Evolutionary conservation across 2,797 vertebrate genomes (phyloP).

Genomic region (Natrix natrix): DNA sequence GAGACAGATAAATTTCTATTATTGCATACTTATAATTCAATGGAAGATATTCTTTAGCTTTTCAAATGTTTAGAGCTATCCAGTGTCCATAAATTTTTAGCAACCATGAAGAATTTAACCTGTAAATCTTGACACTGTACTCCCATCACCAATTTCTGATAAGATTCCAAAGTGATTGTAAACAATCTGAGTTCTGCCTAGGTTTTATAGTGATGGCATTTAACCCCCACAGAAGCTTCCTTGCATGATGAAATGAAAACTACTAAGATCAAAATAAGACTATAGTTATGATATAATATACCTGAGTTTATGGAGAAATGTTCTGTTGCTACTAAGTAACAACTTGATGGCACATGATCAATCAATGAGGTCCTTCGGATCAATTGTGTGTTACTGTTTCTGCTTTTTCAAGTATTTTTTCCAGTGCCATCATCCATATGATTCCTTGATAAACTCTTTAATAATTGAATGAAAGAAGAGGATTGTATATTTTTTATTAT

Average conservation of each 20-base stretch:
- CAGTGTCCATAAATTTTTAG: not conserved
- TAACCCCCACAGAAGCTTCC: not conserved
- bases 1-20: too few species aligned
- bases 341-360: not conserved
- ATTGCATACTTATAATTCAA: not conserved
- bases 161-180: not conserved
- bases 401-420: not conserved
- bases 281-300: not conserved
- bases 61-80: not conserved
- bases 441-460: not conserved
- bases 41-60: not conserved
- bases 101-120: not conserved
- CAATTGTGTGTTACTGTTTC: not conserved
- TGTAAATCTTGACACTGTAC: not conserved
- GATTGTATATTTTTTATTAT: not conserved
- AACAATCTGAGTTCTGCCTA: not conserved
- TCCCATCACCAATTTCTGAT: not conserved
- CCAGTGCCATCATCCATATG: not conserved
- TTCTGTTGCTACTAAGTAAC: not conserved
- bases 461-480: not conserved
- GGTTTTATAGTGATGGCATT: not conserved
- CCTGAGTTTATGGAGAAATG: not conserved
- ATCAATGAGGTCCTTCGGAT: not conserved
- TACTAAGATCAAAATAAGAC: not conserved
- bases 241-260: not conserved